Conservation (phyloP, 1,140 invertebrate species). For the Microplitis demolitor region DNA sequence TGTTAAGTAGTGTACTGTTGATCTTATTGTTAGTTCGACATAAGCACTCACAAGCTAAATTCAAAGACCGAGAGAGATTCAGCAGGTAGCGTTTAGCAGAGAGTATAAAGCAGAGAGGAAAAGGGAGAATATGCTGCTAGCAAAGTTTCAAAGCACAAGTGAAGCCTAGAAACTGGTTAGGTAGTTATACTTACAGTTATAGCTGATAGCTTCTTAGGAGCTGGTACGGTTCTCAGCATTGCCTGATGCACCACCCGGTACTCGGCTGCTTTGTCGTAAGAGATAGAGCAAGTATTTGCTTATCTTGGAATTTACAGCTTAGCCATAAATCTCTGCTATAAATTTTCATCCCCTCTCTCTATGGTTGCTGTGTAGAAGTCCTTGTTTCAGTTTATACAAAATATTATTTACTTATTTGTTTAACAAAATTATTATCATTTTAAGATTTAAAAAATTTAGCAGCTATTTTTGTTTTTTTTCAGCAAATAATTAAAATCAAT, state of each 20-base stretch:
- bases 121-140: not conserved
- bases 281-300: not conserved
- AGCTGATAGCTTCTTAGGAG: not conserved
- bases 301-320: not conserved
- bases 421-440: no score
- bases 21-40: slow-evolving; percentile 15
- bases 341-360: not conserved
- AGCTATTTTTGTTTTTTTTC: no score
- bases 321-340: not conserved
- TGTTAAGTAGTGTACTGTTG: slow-evolving; percentile 10
- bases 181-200: not conserved
- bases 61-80: no score
- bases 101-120: not conserved
- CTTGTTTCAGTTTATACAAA: not conserved
- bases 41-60: not conserved
- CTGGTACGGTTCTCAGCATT: not conserved
- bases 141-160: not conserved
- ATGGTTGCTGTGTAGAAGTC: not conserved
- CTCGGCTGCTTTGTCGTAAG: not conserved
- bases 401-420: no score
- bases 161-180: not conserved
- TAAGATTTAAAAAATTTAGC: no score
- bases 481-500: no score
- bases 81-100: not conserved
- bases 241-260: not conserved